Percentiles rank a stretch among this genome's conserved stretches.
phyloP scores from a whole-genome alignment of 2,888 invertebrate genomes.

The Iphiclides podalirius region DNA sequence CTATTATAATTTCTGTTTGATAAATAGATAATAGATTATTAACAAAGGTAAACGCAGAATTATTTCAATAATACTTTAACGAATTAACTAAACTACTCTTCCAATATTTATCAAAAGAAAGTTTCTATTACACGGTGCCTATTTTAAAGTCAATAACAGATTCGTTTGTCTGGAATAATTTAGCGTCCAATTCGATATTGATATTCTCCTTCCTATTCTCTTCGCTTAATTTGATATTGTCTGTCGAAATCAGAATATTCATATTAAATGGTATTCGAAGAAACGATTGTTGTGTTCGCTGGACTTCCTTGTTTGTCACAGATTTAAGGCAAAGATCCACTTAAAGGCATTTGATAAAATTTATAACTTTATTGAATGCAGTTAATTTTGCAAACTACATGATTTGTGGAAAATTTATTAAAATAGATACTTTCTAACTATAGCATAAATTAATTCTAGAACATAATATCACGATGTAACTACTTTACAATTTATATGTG shows the following conservation, averaged over 20 bases:
- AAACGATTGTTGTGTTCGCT: constrained; percentile 1
- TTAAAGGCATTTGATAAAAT: no score
- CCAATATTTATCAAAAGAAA: not conserved
- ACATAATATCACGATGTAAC: no score
- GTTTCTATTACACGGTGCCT: not conserved
- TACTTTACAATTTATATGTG: no score
- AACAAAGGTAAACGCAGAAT: no score
- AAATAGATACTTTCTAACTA: no score
- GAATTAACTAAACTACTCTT: not conserved
- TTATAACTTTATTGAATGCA: no score
- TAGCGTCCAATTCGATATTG: not conserved
- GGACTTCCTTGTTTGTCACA: not conserved
- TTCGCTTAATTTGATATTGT: constrained; percentile 13
- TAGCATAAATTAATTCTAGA: no score
- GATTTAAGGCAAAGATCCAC: not conserved
- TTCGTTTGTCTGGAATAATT: not conserved
- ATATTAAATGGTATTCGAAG: constrained; percentile 2
- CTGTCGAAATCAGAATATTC: constrained; percentile 10
- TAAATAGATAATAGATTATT: no score
- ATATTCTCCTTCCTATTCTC: not conserved
- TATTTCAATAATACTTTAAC: no score
- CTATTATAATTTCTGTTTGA: no score
- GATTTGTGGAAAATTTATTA: no score
- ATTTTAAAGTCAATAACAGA: not conserved
- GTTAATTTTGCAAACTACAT: no score